Base-by-base conservation (phyloP, 2,797 vertebrate species). In the Oceanodroma leucorhoa region DNA sequence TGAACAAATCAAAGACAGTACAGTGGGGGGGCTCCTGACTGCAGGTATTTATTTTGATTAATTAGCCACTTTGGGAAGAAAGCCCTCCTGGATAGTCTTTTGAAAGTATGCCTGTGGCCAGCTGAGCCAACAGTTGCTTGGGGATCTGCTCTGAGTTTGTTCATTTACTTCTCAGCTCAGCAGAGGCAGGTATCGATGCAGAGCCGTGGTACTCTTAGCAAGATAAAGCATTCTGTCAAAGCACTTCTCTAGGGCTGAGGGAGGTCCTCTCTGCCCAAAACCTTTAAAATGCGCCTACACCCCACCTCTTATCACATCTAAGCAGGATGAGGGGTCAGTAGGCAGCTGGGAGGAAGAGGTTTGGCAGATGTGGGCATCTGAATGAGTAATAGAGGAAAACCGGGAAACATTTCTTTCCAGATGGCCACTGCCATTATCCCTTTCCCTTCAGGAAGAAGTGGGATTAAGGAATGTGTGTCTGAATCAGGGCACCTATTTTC, bases 21-120 rank as follows among this genome's bases (percentile, higher is more conserved):
- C 48, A 36, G 32, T 65, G 45, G 65, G 76, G 60, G 57, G 41
- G 40, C 18, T 95, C 48, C 53, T 2, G 22, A 82, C 65, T 84
- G 62, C 41, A 95, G 84, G 80, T 89, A 91, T 95, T 96, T 95
- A 87, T 96, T 95, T 91, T 87, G 84, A 92, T 96, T 95, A 95
- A 91, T 96, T 95, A 90, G 41, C 71, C 43, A 85, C 87, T 95
- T 90, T 60, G 54, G 13, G 43, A 93, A 94, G 83, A 94, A 93
- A 96, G 29, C 27, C 48, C 34, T 80, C 54, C 55, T 83, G 70
- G 66, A 73, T 5, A 62, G 79, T 61, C 64, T 83, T 95, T 91
- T 54, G 67, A 78, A 95, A 91, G 36, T 57, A 57, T 38, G 18
- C 58, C 83, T 79, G 41, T 78, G 60, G 24, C 26, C 60, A 96